Evolutionary conservation across 1,140 invertebrate genomes (phyloP).

Genomic region (Trypoxylus dichotomus): DNA sequence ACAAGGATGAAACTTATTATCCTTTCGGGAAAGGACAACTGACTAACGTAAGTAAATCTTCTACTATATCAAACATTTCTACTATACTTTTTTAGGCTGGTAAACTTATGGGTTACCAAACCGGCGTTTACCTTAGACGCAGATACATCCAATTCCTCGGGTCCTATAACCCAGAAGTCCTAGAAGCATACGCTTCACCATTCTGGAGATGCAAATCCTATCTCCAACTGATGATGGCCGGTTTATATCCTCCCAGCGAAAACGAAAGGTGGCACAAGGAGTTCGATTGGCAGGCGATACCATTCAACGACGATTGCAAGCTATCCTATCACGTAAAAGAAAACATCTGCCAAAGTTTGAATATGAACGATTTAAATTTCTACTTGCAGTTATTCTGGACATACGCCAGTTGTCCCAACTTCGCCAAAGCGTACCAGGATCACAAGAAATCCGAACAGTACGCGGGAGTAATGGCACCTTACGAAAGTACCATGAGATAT

Average conservation of each 20-base stretch:
- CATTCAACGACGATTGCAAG: slow-evolving; percentile 30
- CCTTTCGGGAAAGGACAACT: slow-evolving; percentile 60
- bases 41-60: slow-evolving; percentile 25
- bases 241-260: slow-evolving; percentile 49
- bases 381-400: not conserved
- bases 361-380: too few species aligned
- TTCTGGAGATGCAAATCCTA: slow-evolving; percentile 61
- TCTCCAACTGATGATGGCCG: slow-evolving; percentile 49
- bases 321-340: not conserved
- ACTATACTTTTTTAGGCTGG: not conserved
- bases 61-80: not conserved
- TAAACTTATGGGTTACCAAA: not conserved
- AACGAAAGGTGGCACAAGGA: slow-evolving; percentile 45
- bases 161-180: slow-evolving; percentile 48
- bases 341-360: too few species aligned
- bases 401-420: not conserved
- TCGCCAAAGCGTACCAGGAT: not conserved
- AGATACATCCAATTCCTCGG: slow-evolving; percentile 25
- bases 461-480: not conserved
- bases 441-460: not conserved
- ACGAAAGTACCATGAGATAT: not conserved
- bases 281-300: slow-evolving; percentile 53
- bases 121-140: not conserved
- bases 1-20: slow-evolving; percentile 61
- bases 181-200: slow-evolving; percentile 60